Evolutionary conservation across 2,113 vertebrate genomes (phyloP), one percentile per base, ranked within the genome.

Genomic region (Brachyistius frenatus): DNA sequence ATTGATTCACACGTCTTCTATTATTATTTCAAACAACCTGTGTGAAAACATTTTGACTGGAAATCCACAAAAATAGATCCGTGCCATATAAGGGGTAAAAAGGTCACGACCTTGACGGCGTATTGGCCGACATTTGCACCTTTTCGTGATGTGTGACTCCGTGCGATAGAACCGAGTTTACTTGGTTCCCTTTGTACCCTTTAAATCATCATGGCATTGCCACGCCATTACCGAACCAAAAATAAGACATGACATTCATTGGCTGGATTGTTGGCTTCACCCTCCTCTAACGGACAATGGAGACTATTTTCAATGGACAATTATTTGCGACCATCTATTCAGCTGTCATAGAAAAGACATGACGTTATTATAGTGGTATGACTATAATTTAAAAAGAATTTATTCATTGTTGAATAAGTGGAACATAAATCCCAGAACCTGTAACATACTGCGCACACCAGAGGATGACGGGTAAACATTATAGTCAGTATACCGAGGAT

Each of bases 281-380:
- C 32, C 75, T 66, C 71, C 64, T 64, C 39, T 52, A n/a, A 52
- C 49, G n/a, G n/a, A 52, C 56, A 78, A 73, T 73, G 32, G 33
- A 7, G 9, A 41, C 33, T 7, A 52, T 56, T 66, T 55, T 35
- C n/a, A 66, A 15, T 47, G n/a, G 32, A 14, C 31, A 46, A n/a
- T 37, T 1, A 13, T 70, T 39, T 60, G 39, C 2, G n/a, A 5
- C 7, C 47, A 50, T 72, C 61, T 60, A 63, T 77, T 67, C 54
- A 66, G 35, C 39, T 44, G 49, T 68, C 69, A 57, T 0, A 5
- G 37, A 31, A 41, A 53, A 73, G 37, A 2, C n/a, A 37, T n/a
- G 3, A 44, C 23, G 60, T 2, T 50, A 58, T 50, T 64, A 64
- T 50, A 37, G 31, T 9, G 62, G n/a, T 14, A 8, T 31, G n/a